A percentile compares a stretch with the other conserved stretches of the same genome.
Evolutionary conservation across 1,140 invertebrate species (phyloP).

Genomic region (Oryzaephilus surinamensis): DNA sequence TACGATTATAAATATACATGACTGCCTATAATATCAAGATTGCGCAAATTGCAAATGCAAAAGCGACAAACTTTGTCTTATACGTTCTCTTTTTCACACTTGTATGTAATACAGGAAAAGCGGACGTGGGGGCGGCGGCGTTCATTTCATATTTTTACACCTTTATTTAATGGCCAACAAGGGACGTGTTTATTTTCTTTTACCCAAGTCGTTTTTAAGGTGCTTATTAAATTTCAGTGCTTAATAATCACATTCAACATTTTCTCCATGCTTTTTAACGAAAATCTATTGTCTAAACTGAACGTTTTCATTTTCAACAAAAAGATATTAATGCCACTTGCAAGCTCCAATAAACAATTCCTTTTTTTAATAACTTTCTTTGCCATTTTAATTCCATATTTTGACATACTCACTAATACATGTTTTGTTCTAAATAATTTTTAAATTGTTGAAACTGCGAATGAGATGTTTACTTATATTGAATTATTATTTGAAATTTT

Average conservation of each 20-base stretch:
- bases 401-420: too few species aligned
- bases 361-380: too few species aligned
- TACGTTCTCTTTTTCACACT: conserved; percentile 21
- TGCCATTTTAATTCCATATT: too few species aligned
- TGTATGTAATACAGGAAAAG: too few species aligned
- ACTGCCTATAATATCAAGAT: conserved; percentile 28
- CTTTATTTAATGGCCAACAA: conserved; percentile 26
- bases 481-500: too few species aligned
- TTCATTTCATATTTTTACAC: conserved; percentile 28
- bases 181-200: conserved; percentile 25
- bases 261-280: conserved; percentile 34
- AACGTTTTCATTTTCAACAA: too few species aligned
- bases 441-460: too few species aligned
- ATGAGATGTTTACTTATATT: too few species aligned
- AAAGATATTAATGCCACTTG: too few species aligned
- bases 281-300: conserved; percentile 35
- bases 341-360: too few species aligned
- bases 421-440: too few species aligned
- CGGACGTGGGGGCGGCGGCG: conserved; percentile 4
- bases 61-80: conserved; percentile 24
- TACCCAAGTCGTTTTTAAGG: conserved; percentile 24
- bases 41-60: conserved; percentile 28
- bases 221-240: conserved; percentile 31
- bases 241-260: conserved; percentile 30
- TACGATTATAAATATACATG: conserved; percentile 30